Evolutionary conservation across 2,797 vertebrate species (phyloP).

Genomic region (Poeciliopsis presidionis): DNA sequence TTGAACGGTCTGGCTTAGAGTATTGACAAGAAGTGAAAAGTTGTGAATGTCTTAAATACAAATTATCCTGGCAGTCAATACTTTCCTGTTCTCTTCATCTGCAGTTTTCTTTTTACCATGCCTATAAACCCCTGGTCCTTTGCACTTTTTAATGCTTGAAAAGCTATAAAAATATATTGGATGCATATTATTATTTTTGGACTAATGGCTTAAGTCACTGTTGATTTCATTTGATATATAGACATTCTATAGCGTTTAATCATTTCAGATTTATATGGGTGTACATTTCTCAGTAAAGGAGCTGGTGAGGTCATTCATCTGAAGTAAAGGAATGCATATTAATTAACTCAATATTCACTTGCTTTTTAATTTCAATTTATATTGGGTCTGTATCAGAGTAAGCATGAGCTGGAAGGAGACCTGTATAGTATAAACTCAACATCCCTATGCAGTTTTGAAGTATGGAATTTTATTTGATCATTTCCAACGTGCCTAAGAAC

Average conservation of each 20-base stretch:
- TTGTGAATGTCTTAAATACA: conserved; percentile 11
- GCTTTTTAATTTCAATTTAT: background rate
- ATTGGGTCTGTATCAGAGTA: background rate
- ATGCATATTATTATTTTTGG: conserved; percentile 38
- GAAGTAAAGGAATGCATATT: conserved; percentile 25
- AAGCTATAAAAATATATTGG: conserved; percentile 22
- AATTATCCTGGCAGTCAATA: conserved; percentile 33
- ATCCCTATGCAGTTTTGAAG: background rate
- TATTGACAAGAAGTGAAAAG: conserved; percentile 49
- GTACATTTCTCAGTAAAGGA: background rate
- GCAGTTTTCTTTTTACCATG: conserved; percentile 13
- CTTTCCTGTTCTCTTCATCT: conserved; percentile 7
- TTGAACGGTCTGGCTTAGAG: conserved; percentile 34
- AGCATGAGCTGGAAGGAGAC: background rate
- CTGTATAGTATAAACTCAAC: background rate
- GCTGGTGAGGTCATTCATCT: background rate
- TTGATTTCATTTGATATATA: conserved; percentile 29
- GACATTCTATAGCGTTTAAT: conserved; percentile 16
- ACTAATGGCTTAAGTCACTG: conserved; percentile 2
- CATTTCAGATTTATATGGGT: conserved; percentile 14
- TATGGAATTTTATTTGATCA: background rate
- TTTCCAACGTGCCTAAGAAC: background rate
- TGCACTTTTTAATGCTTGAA: background rate
- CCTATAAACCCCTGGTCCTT: background rate
- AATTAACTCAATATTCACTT: background rate